Evolutionary conservation across 2,797 vertebrate species (phyloP), one percentile per base, ranked within the genome.

Genomic region (Eulemur rubriventer): DNA sequence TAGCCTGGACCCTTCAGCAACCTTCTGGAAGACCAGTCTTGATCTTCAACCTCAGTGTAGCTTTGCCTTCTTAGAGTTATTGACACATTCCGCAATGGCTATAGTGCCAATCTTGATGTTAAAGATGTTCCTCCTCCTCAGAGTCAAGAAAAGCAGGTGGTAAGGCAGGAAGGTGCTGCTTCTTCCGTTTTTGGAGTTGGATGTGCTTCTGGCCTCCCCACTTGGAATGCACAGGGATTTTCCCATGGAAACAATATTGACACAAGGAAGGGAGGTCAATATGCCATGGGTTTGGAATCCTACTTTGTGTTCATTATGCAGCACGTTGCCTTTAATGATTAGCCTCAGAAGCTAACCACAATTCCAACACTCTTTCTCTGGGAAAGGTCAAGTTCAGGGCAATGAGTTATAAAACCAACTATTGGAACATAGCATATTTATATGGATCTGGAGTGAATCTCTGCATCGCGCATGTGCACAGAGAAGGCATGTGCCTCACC

Each of bases 301-400:
- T 7, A 76, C 22, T 63, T 38, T 85, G n/a, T 46, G 72, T 78
- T 87, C 65, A 35, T 28, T 28, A 61, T 43, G 12, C 8, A n/a
- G 48, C n/a, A 35, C 3, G 2, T 17, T 30, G 7, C 48, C 10
- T 93, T 95, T 79, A 85, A n/a, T 16, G n/a, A 80, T 95, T 91
- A 78, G 22, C 4, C n/a, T 86, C 16, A 28, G 94, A 91, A 87
- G 65, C 52, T 65, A 69, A 81, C 72, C 72, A 80, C 30, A 75
- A 80, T 96, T 92, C 33, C 41, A 87, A 33, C 52, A 92, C 52
- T 59, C 24, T 24, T 91, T 95, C 63, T 63, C 12, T 82, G 52
- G n/a, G 24, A 41, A 96, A 96, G 61, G 63, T 92, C 67, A 92
- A 70, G 20, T 72, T 94, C 35, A 59, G 69, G 88, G 52, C 46